Base-by-base conservation (phyloP, 2,113 vertebrate species). In the Talpa occidentalis region DNA sequence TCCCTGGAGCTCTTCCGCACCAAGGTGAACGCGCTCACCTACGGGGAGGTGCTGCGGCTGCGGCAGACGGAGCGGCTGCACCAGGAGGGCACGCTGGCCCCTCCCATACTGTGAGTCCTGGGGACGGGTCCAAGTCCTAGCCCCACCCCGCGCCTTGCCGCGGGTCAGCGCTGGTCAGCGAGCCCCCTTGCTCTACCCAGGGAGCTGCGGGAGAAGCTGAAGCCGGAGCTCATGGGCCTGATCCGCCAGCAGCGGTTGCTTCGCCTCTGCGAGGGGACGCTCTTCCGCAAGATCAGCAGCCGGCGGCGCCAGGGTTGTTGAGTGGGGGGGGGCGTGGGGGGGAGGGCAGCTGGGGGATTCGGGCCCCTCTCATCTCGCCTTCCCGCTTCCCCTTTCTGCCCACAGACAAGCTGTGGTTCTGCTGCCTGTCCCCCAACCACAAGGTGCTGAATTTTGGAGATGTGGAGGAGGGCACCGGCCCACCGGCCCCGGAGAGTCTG, bases 391-490 rank as follows among this genome's bases (percentile, higher is more conserved):
- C 86, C 70, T 89, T 56, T 82, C 42, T 64, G 47, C 64, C 81
- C 90, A 59, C 96, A 99, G 99, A 99, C 97, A 99, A 99, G 95
- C 97, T 99, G 92, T 99, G 99, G 99, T 99, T 99, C 98, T 99
- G 99, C 90, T 99, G 99, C 70, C 97, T 99, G 90, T 99, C 99
- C 0, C 99, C 99, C 70, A 99, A 99, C 97, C 99, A 99, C 98
- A 99, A 99, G 97, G 98, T 99, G 94, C 98, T 99, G 92, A 99
- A 99, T 98, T 99, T 99, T 0, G 99, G 99, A 15, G 99, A 99
- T 0, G 98, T 99, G 93, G 99, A 99, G 30, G 99, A 99, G 30
- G 99, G 99, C 6, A 77, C 91, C 0, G 96, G 97, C 2, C 98
- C 84, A 1, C 99, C 99, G 0, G 96, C 99, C 32, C 98, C 99